Evolutionary conservation across 2,797 vertebrate species (phyloP), one percentile per base, ranked within the genome.

Genomic region (Gallinago stenura): DNA sequence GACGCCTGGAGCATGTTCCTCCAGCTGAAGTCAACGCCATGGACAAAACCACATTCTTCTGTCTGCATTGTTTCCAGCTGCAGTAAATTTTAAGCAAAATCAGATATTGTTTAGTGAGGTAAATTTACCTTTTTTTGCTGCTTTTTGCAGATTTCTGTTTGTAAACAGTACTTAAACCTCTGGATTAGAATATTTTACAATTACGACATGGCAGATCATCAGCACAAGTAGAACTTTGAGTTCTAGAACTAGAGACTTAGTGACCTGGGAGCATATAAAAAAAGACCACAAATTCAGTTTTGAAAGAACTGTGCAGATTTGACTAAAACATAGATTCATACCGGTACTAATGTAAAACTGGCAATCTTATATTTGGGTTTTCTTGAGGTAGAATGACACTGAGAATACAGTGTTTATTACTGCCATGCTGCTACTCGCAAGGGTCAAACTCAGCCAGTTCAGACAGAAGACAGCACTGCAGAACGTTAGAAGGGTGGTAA

Each of bases 11-110:
- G 51, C 43, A 31, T 10, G 10, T 92, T 96, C 80, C 35, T 87
- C 58, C 86, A 37, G 57, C 64, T 91, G 68, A 85, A 78, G 53
- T 72, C 87, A 95, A 51, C n/a, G 9, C 45, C 39, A 60, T 16
- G 35, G 87, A 82, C 75, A 89, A 88, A 73, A 26, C 15, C 45
- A 43, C 54, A n/a, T 73, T 80, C 41, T 95, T 87, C 71, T 93
- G 65, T 57, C 9, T 50, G 50, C 45, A 26, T 75, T 88, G 75
- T 83, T 94, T 95, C 72, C 76, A 80, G 68, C 30, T 60, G 84
- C 35, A 68, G 76, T 75, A 72, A 91, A 71, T 86, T 91, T 91
- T 80, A 92, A 93, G 33, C 33, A 75, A 90, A 82, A 73, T 57
- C 65, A 62, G 87, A 30, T 21, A 37, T 21, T 19, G 24, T 79